Conservation (phyloP, 2,888 invertebrate species). For the Apotomis turbidana region DNA sequence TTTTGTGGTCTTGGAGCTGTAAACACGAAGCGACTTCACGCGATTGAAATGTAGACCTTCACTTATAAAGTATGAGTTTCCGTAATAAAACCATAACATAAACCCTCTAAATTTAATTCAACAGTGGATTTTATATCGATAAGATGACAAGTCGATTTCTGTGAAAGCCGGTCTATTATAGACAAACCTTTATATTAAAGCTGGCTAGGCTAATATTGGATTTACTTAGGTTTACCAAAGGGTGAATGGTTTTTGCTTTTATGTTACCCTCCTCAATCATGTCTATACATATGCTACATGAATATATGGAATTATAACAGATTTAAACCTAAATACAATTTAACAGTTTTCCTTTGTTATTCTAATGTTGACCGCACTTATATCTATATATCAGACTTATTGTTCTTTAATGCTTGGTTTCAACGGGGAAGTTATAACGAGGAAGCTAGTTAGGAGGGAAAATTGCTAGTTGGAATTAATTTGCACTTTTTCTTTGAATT, state of each 20-base stretch:
- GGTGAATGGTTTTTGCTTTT: not conserved
- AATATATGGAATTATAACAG: not conserved
- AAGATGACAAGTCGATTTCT: not conserved
- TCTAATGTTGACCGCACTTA: conserved; percentile 20
- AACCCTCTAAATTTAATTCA: not conserved
- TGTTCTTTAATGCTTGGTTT: conserved; percentile 36
- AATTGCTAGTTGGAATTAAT: conserved; percentile 37
- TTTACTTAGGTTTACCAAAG: not conserved
- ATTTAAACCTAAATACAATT: conserved; percentile 1
- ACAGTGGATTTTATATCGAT: not conserved
- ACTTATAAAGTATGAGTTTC: conserved; percentile 28
- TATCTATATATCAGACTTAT: conserved; percentile 22
- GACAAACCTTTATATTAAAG: not conserved
- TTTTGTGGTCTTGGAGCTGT: not conserved
- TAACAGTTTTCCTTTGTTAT: conserved; percentile 17
- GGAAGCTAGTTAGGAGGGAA: conserved; percentile 33
- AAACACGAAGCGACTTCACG: conserved; percentile 25
- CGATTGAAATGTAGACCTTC: conserved; percentile 37
- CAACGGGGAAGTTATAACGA: conserved; percentile 33
- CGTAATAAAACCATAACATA: conserved; percentile 9
- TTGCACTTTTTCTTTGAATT: conserved; percentile 34
- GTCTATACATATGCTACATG: not conserved
- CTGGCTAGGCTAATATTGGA: not conserved
- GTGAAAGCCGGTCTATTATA: not conserved
- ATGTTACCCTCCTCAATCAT: not conserved